These are phyloP conservation scores for Antechinus stuartii DNA, from an alignment of 2,113 vertebrate genomes.

Conservation along the genomic window DNA sequence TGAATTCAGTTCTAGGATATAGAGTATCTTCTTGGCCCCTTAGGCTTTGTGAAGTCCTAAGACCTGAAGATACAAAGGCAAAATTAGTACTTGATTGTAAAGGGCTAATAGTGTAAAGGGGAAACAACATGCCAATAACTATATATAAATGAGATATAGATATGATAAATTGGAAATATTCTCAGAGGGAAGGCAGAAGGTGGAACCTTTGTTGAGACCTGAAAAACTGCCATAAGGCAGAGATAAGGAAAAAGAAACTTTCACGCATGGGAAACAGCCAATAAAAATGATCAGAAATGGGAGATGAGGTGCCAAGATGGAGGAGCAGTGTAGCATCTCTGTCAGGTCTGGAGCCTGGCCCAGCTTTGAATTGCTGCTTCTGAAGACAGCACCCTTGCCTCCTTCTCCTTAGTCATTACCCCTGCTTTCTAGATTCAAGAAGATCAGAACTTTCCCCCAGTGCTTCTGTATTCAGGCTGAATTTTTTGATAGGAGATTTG, in stretches of 20 bases:
- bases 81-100: background rate
- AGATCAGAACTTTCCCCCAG: background rate
- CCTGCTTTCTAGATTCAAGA: background rate
- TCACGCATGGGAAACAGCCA: background rate
- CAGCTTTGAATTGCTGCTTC: background rate
- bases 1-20: background rate
- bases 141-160: background rate
- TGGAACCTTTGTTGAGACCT: background rate
- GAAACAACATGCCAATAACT: background rate
- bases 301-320: background rate
- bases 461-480: background rate
- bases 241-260: background rate
- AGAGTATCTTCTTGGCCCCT: background rate
- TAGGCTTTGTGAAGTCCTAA: background rate
- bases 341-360: background rate
- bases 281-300: background rate
- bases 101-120: background rate
- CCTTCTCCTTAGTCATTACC: background rate
- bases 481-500: background rate
- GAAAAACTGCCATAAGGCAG: background rate
- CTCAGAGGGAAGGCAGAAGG: background rate
- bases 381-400: background rate
- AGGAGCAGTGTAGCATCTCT: background rate
- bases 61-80: background rate
- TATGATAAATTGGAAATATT: background rate